These are phyloP conservation scores for Parauchenoglanis punctatus DNA, from an alignment of 2,797 vertebrate species.

Conservation along the genomic window DNA sequence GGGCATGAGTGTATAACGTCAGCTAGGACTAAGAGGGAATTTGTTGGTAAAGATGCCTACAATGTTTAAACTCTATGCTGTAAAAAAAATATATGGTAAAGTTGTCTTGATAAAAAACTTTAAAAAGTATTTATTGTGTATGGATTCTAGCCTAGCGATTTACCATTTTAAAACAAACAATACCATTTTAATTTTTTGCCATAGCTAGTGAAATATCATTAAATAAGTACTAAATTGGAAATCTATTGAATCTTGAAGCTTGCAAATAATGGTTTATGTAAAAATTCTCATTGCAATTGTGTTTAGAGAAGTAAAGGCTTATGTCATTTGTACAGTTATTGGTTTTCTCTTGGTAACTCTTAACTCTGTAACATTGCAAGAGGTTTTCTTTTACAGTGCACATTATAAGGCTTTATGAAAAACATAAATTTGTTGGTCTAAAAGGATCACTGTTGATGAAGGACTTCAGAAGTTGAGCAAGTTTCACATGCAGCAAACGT, in stretches of 20 bases:
- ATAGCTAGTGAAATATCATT: constrained; percentile 6
- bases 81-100: not conserved
- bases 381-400: not conserved
- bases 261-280: not conserved
- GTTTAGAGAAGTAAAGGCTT: not conserved
- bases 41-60: constrained; percentile 10
- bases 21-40: constrained; percentile 10
- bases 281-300: not conserved
- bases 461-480: not conserved
- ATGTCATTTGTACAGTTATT: constrained; percentile 16
- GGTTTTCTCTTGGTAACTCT: constrained; percentile 1
- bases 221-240: not conserved
- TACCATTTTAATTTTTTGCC: not conserved
- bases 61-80: not conserved
- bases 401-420: constrained; percentile 11
- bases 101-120: not conserved
- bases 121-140: not conserved
- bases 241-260: not conserved
- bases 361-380: not conserved
- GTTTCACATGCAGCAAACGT: not conserved
- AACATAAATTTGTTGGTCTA: constrained; percentile 5
- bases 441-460: constrained; percentile 1
- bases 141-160: not conserved
- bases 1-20: not conserved
- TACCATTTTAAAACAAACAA: not conserved